Evolutionary conservation across 1,140 invertebrate species (phyloP), one percentile per base, ranked within the genome.

Genomic region (Cydia pomonella): DNA sequence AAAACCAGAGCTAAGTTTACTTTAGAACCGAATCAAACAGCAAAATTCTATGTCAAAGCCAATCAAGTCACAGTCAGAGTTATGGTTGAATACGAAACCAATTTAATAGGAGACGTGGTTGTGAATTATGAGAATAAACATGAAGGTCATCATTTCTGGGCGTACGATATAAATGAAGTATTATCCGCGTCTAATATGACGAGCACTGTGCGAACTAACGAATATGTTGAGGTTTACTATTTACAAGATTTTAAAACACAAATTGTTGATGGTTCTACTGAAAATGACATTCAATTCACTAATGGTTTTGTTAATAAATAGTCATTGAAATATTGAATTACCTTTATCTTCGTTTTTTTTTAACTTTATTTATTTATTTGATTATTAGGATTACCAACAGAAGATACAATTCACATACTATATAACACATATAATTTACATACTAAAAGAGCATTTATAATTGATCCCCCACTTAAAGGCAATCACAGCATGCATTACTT

Each of bases 101-200:
- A 5, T 63, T 63, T 63, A 63, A 12, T 10, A 16, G 59, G 59
- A 23, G 10, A 23, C 4, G 59, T 63, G 1, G 59, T 25, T 21
- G 59, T 25, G 5, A 63, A 63, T 63, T 63, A 4, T 10, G 59
- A 63, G 21, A 25, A 63, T 21, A 25, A 21, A 25, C 4, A 25
- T 7, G 9, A 63, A 5, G 59, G 59, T 63, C 59, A 63, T 25
- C 59, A 63, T 63, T 63, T 63, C 21, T 63, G 21, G 18, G 59
- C 59, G 18, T 63, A 63, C 9, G 59, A 63, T 25, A 10, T 63
- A 13, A 23, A 21, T 12, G 59, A 25, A 18, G 18, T 23, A 10
- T 25, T 63, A 13, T 10, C 10, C 9, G 21, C 21, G 3, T 2
- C 5, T 25, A 63, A 63, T 63, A 25, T 63, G 10, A 12, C 59